A percentile compares a stretch with the other conserved stretches of the same genome.
These are phyloP conservation scores for Ceraclea dissimilis DNA, from an alignment of 2,888 invertebrate species.

Conservation along the genomic window DNA sequence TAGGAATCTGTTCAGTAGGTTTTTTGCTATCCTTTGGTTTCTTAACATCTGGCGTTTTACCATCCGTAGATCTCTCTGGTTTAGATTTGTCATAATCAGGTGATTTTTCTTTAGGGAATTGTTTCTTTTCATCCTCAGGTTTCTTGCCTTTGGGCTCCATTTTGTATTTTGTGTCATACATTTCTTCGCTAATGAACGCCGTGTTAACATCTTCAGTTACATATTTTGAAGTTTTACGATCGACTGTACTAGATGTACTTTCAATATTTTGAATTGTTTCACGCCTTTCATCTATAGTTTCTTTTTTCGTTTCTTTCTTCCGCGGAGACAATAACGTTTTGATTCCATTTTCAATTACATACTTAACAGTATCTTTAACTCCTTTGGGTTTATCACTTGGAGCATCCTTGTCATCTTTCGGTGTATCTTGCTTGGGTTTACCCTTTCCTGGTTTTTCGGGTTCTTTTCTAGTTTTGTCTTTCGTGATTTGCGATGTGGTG, in stretches of 20 bases:
- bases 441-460: not conserved
- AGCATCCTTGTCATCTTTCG: not conserved
- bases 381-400: not conserved
- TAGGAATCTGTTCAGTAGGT: not conserved
- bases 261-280: not conserved
- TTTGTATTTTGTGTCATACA: no score
- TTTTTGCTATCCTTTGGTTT: not conserved
- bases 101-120: constrained; percentile 1
- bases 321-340: constrained; percentile 8
- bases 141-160: not conserved
- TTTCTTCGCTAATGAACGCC: no score
- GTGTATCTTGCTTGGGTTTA: not conserved
- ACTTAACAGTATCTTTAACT: not conserved
- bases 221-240: not conserved
- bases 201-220: no score
- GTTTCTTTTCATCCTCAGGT: not conserved
- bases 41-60: not conserved
- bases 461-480: not conserved
- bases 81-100: not conserved
- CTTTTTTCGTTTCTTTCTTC: constrained; percentile 4
- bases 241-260: not conserved
- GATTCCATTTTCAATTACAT: constrained; percentile 12
- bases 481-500: no score
- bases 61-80: not conserved
- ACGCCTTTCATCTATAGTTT: not conserved